Conservation (phyloP, 2,113 vertebrate species). For the Thunnus maccoyii region DNA sequence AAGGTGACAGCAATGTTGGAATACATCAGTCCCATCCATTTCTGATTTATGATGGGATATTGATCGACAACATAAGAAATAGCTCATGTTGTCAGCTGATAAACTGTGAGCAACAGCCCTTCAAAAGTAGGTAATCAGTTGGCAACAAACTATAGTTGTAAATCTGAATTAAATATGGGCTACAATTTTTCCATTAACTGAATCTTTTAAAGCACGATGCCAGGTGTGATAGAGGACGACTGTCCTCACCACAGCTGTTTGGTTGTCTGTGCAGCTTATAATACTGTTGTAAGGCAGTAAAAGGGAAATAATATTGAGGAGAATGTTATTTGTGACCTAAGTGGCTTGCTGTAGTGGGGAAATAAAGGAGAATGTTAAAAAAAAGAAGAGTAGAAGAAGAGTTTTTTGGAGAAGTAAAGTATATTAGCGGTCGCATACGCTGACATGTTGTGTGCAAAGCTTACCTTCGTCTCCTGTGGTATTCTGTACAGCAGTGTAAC, state of each 20-base stretch:
- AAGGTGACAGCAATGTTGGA: no score
- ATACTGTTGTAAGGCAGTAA: neutral
- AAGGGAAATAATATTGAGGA: no score
- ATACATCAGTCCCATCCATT: neutral
- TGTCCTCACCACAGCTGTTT: neutral
- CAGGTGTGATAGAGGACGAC: neutral
- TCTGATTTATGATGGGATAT: neutral
- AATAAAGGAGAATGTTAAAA: no score
- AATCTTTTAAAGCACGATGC: neutral
- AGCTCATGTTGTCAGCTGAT: neutral
- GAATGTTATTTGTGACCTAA: no score
- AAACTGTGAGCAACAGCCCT: neutral
- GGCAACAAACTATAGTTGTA: neutral
- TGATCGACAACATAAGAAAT: neutral
- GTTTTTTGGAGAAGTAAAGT: no score
- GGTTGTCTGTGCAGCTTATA: neutral
- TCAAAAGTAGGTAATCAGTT: neutral
- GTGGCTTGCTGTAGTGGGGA: no score
- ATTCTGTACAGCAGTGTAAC: no score
- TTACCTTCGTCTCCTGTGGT: no score
- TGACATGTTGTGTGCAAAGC: no score
- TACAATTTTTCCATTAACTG: neutral
- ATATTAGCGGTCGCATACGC: no score
- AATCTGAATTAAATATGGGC: conserved; percentile 1
- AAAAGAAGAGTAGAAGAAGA: no score